Evolutionary conservation across 2,797 vertebrate genomes (phyloP), one percentile per base, ranked within the genome.

Genomic region (Hoplostethus atlanticus): DNA sequence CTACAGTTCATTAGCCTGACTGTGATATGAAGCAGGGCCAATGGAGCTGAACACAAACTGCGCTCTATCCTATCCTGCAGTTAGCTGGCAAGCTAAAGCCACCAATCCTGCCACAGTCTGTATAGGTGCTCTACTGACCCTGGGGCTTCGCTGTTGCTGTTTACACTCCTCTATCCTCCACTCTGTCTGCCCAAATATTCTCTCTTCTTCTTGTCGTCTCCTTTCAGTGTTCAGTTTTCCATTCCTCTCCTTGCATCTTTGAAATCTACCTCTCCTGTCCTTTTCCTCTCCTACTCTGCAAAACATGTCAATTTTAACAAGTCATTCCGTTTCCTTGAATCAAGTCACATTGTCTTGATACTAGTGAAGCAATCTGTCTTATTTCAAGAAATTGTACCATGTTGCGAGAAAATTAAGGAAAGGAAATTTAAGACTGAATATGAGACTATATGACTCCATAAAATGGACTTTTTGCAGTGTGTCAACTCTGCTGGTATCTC

Each of bases 1-100:
- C 5, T 52, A 72, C 63, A 61, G 79, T 74, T 89, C 79, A 77
- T 84, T 76, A 80, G 53, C 34, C 78, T 79, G 64, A 6, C 73
- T 68, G 64, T 64, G 81, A 87, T 65, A 68, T 86, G 79, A 87
- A 81, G 66, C 76, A 0, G 69, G 81, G 83, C 87, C 84, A 84
- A 76, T 59, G 68, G 69, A 68, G 77, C 85, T 53, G 66, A 90
- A 76, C 77, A 58, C 74, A 74, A 48, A 28, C 73, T 21, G 81
- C 73, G 17, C 52, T 25, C 38, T 71, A 70, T 84, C 79, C 84
- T 82, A 90, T 88, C 71, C 73, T 73, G 75, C 60, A 67, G 81
- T 62, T 57, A 6, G 12, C 69, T 36, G 10, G 2, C 47, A 12
- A 36, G 46, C 58, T 65, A 3, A 57, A 78, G 73, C 73, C 68